Conservation (phyloP, 2,888 invertebrate species). For the Cephonodes hylas region DNA sequence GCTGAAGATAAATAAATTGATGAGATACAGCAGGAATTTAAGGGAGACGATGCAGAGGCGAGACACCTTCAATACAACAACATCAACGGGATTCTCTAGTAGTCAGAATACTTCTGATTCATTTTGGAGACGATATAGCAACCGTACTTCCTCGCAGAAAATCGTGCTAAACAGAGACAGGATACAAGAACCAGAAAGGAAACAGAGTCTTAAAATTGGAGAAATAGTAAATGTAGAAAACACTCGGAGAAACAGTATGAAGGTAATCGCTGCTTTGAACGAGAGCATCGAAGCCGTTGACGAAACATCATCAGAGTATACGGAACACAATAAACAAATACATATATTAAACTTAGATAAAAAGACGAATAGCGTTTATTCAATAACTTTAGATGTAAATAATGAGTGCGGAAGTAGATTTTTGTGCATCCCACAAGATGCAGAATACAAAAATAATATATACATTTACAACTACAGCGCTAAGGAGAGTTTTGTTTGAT, state of each 20-base stretch:
- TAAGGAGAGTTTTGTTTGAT: conserved; percentile 75
- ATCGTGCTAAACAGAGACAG: conserved; percentile 61
- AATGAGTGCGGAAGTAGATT: conserved; percentile 68
- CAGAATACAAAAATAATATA: conserved; percentile 68
- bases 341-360: conserved; percentile 78
- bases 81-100: conserved; percentile 82
- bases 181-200: conserved; percentile 59
- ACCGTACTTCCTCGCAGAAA: conserved; percentile 69
- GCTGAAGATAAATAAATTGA: conserved; percentile 73
- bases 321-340: conserved; percentile 76
- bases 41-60: conserved; percentile 82
- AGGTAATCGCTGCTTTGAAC: conserved; percentile 65
- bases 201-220: conserved; percentile 63
- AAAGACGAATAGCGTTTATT: conserved; percentile 75
- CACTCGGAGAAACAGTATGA: conserved; percentile 75
- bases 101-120: conserved; percentile 82
- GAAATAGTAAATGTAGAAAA: conserved; percentile 73
- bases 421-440: conserved; percentile 68
- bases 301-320: conserved; percentile 35
- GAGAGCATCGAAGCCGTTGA: conserved; percentile 38
- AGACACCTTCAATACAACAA: conserved; percentile 84
- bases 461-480: conserved; percentile 77
- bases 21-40: conserved; percentile 66
- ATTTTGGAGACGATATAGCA: conserved; percentile 83
- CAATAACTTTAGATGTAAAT: conserved; percentile 73